Conservation (phyloP, 2,113 vertebrate genomes). For the Apeltes quadracus region DNA sequence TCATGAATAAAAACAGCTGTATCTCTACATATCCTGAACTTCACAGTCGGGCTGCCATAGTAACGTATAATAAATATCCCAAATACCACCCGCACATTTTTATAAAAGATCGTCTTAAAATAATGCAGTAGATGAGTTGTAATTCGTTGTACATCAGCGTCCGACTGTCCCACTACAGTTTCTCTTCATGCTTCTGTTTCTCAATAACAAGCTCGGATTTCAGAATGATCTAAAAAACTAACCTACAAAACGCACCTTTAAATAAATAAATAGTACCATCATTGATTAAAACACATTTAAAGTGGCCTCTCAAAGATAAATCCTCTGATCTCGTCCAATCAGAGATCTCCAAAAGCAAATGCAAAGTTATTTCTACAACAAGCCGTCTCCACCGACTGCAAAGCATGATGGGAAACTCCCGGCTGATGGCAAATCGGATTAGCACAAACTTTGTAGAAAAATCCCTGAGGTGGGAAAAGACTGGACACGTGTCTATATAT, state of each 20-base stretch:
- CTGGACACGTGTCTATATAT: no score
- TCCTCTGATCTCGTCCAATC: no score
- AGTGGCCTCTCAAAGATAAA: not conserved
- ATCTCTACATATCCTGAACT: not conserved
- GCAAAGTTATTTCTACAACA: no score
- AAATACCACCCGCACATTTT: not conserved
- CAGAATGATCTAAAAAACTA: slow-evolving; percentile 5
- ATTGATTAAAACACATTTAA: not conserved
- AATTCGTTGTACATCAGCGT: no score
- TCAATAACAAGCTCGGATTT: slow-evolving; percentile 8
- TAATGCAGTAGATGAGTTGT: accelerated
- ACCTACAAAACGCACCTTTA: not conserved
- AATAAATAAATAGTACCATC: slow-evolving; percentile 8
- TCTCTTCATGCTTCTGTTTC: not conserved
- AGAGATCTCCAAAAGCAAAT: no score
- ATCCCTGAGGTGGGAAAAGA: no score
- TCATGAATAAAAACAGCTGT: not conserved
- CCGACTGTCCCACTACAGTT: not conserved
- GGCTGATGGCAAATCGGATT: no score
- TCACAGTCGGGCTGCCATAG: no score
- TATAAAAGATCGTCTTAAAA: not conserved
- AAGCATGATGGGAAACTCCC: no score
- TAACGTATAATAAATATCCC: not conserved
- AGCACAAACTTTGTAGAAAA: no score
- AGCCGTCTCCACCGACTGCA: not conserved